Conservation (phyloP, 1,140 invertebrate species). For the Saccostrea echinata region DNA sequence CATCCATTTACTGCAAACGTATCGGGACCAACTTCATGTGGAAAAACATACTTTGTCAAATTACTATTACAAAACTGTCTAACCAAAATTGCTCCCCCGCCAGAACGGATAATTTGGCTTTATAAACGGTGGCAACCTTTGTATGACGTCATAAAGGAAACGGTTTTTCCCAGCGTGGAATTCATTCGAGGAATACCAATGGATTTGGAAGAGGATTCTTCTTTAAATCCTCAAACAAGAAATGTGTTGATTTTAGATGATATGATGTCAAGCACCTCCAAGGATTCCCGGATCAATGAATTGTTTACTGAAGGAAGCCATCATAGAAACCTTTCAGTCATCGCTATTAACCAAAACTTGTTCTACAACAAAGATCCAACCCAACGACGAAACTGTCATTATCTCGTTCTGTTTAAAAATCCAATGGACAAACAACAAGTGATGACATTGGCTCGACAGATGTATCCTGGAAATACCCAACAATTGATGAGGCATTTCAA, state of each 20-base stretch:
- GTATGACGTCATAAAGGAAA: conserved; percentile 40
- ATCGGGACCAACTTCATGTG: conserved; percentile 35
- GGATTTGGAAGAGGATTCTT: conserved; percentile 43
- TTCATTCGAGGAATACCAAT: conserved; percentile 46
- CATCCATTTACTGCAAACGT: conserved; percentile 49
- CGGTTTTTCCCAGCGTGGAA: background rate
- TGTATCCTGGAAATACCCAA: conserved; percentile 29
- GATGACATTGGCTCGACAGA: conserved; percentile 48
- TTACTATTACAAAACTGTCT: conserved; percentile 5
- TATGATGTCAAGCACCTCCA: no score
- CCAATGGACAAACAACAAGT: conserved; percentile 44
- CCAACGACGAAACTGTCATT: conserved; percentile 54
- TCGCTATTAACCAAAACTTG: no score
- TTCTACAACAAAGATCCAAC: conserved; percentile 30
- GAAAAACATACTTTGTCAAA: conserved; percentile 46
- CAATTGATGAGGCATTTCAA: conserved; percentile 20
- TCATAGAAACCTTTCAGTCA: no score
- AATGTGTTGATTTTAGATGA: conserved; percentile 23
- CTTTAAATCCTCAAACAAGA: conserved; percentile 11
- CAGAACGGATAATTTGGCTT: conserved; percentile 42
- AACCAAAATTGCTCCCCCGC: no score
- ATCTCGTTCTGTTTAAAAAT: conserved; percentile 55
- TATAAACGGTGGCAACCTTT: conserved; percentile 52
- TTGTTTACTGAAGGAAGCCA: no score
- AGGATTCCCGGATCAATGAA: no score